A percentile compares a stretch with the other conserved stretches of the same genome.
These are phyloP conservation scores for Netelia melanura DNA, from an alignment of 2,888 invertebrate genomes.

Conservation along the genomic window DNA sequence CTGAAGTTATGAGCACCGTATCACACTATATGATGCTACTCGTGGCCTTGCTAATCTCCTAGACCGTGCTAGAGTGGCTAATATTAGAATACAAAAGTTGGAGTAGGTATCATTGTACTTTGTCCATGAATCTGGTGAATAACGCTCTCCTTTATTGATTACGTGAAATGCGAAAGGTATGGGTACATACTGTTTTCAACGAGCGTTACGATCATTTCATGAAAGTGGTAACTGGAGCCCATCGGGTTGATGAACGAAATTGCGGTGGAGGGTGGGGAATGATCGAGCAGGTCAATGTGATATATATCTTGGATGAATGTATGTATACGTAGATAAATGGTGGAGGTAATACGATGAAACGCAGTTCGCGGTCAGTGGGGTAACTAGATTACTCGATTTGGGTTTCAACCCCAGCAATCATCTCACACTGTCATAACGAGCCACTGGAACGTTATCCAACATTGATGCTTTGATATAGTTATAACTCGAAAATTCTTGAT, in stretches of 20 bases:
- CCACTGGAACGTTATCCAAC: slow-evolving; percentile 16
- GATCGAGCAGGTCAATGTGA: slow-evolving; percentile 37
- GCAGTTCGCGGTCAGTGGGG: slow-evolving; percentile 49
- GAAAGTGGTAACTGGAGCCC: slow-evolving; percentile 20
- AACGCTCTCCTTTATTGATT: no score
- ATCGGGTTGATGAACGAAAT: slow-evolving; percentile 49
- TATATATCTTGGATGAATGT: not conserved
- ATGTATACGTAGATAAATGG: not conserved
- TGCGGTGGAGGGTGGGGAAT: slow-evolving; percentile 48
- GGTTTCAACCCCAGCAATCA: slow-evolving; percentile 66
- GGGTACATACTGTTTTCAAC: not conserved
- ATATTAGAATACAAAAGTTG: no score
- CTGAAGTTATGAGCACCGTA: no score
- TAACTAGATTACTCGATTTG: slow-evolving; percentile 77
- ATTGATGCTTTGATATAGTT: not conserved
- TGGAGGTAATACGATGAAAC: slow-evolving; percentile 24
- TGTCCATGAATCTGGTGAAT: no score
- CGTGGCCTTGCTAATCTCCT: no score
- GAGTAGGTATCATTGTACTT: no score
- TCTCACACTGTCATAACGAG: slow-evolving; percentile 22
- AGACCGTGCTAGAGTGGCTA: no score
- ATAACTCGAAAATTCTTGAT: not conserved
- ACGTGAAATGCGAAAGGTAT: not conserved
- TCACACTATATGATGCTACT: no score
- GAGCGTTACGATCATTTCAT: slow-evolving; percentile 23